These are phyloP conservation scores for Tiliacea citrago DNA, from an alignment of 2,888 invertebrate species.

Conservation along the genomic window DNA sequence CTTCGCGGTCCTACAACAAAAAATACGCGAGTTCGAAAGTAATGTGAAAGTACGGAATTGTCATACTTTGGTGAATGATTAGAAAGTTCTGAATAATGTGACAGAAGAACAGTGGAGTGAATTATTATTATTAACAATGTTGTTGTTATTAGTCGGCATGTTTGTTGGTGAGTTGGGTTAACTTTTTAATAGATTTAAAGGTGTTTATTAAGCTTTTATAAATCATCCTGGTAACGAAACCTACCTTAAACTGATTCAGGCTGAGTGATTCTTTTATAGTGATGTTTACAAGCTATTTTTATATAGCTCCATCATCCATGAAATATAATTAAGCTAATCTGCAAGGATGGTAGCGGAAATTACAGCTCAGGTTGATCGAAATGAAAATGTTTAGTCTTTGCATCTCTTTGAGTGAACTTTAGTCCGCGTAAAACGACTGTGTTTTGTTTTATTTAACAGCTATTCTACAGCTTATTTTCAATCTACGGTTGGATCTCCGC, in stretches of 20 bases:
- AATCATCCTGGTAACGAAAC: neutral
- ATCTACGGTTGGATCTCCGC: neutral
- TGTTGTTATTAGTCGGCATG: slow-evolving; percentile 75
- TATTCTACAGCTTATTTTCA: neutral
- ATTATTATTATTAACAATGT: slow-evolving; percentile 71
- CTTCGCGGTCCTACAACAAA: slow-evolving; percentile 16
- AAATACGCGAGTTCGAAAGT: slow-evolving; percentile 57
- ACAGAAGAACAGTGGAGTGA: slow-evolving; percentile 60
- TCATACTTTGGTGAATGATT: slow-evolving; percentile 49
- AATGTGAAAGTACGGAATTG: slow-evolving; percentile 45
- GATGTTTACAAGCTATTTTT: neutral
- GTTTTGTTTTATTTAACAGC: neutral
- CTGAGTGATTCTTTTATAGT: neutral
- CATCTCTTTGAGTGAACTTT: too few relatives aligned
- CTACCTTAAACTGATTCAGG: neutral
- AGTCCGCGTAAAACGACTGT: too few relatives aligned
- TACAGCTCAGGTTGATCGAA: neutral
- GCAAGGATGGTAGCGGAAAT: too few relatives aligned
- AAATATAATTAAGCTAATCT: neutral
- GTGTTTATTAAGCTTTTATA: neutral
- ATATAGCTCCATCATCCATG: neutral
- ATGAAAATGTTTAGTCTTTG: neutral
- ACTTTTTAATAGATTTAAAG: slow-evolving; percentile 27
- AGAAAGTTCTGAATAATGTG: slow-evolving; percentile 62
- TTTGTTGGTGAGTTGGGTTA: slow-evolving; percentile 75